Evolutionary conservation across 2,888 invertebrate genomes (phyloP).

Genomic region (Strigamia transsilvanica): DNA sequence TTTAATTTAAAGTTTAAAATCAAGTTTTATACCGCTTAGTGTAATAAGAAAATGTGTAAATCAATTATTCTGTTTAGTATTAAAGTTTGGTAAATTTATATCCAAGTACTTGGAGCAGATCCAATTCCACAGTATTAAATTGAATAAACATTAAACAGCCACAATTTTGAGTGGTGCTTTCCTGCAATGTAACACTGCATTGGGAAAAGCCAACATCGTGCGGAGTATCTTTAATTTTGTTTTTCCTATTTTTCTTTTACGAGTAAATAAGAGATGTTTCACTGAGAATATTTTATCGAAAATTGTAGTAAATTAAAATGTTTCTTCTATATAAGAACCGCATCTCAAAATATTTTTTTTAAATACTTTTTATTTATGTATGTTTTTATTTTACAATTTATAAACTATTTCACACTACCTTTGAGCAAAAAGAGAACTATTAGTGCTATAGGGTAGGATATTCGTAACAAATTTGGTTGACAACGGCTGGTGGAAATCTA

Average conservation of each 20-base stretch:
- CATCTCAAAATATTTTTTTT: neutral
- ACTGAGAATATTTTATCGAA: too few species aligned
- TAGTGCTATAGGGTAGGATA: neutral
- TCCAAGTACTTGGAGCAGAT: too few species aligned
- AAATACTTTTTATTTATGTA: neutral
- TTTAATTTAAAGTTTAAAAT: too few species aligned
- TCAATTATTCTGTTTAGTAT: too few species aligned
- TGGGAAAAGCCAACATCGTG: neutral
- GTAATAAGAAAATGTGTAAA: too few species aligned
- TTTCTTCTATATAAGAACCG: neutral
- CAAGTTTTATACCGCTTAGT: too few species aligned
- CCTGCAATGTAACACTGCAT: neutral
- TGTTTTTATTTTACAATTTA: slow-evolving; percentile 4
- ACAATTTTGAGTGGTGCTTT: neutral
- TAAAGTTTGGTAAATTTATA: too few species aligned
- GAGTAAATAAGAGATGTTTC: too few species aligned
- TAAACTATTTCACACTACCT: slow-evolving; percentile 22
- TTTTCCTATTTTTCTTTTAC: neutral
- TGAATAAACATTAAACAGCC: too few species aligned
- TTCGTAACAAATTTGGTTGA: slow-evolving; percentile 13
- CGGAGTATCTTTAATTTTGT: slow-evolving; percentile 5
- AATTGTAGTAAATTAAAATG: too few species aligned
- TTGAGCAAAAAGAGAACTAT: slow-evolving; percentile 29
- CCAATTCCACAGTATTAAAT: too few species aligned
- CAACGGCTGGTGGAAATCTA: slow-evolving; percentile 6